Base-by-base conservation (phyloP, 2,888 invertebrate genomes). In the Pterostichus niger region DNA sequence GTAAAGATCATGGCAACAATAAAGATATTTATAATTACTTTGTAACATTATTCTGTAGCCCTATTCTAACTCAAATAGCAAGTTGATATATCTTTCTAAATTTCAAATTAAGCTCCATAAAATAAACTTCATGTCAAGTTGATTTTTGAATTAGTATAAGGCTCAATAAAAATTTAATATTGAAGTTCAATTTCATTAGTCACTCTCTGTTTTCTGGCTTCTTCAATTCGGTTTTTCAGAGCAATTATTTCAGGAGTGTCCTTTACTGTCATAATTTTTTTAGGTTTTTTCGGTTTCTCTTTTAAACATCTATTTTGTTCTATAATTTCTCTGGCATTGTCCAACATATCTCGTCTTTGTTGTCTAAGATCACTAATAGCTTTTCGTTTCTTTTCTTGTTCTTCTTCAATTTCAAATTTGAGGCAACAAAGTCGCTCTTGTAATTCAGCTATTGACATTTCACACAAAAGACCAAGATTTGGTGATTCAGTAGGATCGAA, bases 361-460 rank as follows among this genome's bases (percentile, higher is more conserved):
- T 88, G 85, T 64, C 92, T 92, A 84, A 90, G 88, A 83, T 90
- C 89, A 85, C 87, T 88, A 9, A 94, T 91, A n/a, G 84, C 64
- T 78, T 88, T 87, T 84, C 88, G 91, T 86, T 92, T 92, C 64
- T 86, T 89, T 80, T 92, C 90, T 17, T 93, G 86, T 86, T 93
- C 92, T 82, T 92, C 91, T 84, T 91, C 88, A 84, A 93, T 88
- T 15, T 89, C 89, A 40, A 92, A 90, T 88, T 92, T 93, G 85
- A 92, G 88, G 31, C 90, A 86, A 77, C 86, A 87, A 46, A 93
- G 86, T 78, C 92, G 89, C 87, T 93, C 93, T 86, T 92, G 92
- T 73, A 94, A 87, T 88, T 94, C 93, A 6, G 92, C 92, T 71
- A 93, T 90, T 0, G 93, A 93, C 93, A 94, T 94, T 90, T 94